A percentile compares a stretch with the other conserved stretches of the same genome.
Evolutionary conservation across 2,888 invertebrate species (phyloP).

Genomic region (Catocala fraxini): DNA sequence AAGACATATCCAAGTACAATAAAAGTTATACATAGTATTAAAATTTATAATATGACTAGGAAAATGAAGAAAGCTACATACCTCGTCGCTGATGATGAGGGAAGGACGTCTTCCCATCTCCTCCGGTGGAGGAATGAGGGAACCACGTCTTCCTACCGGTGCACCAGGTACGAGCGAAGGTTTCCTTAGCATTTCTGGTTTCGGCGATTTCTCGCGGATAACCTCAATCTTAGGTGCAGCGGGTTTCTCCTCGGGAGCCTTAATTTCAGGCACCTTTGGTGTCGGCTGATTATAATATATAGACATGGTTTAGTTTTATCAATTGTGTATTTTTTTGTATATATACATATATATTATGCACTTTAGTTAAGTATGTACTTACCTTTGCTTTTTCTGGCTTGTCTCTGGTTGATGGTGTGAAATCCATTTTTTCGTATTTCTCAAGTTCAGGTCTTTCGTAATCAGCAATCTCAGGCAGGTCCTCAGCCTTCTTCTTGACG

Average conservation of each 20-base stretch:
- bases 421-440: slow-evolving; percentile 89
- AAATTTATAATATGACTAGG: slow-evolving; percentile 22
- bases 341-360: no score
- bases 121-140: slow-evolving; percentile 96
- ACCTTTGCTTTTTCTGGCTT: slow-evolving; percentile 71
- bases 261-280: slow-evolving; percentile 90
- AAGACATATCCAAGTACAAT: slow-evolving; percentile 56
- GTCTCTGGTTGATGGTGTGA: slow-evolving; percentile 81
- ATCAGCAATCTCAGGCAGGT: slow-evolving; percentile 90
- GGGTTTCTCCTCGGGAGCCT: slow-evolving; percentile 87
- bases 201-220: slow-evolving; percentile 92
- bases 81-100: slow-evolving; percentile 97
- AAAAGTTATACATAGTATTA: slow-evolving; percentile 40
- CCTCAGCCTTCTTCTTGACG: slow-evolving; percentile 86
- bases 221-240: slow-evolving; percentile 96
- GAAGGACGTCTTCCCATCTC: slow-evolving; percentile 95
- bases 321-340: neutral
- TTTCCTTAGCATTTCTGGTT: slow-evolving; percentile 89
- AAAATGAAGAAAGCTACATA: slow-evolving; percentile 80
- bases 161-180: slow-evolving; percentile 90
- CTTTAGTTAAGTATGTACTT: no score
- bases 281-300: slow-evolving; percentile 53
- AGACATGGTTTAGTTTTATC: slow-evolving; percentile 1
- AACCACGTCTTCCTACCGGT: slow-evolving; percentile 89
- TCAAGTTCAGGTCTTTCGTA: slow-evolving; percentile 93